Conservation (phyloP, 2,888 invertebrate genomes). For the Ophioninae sp. region DNA sequence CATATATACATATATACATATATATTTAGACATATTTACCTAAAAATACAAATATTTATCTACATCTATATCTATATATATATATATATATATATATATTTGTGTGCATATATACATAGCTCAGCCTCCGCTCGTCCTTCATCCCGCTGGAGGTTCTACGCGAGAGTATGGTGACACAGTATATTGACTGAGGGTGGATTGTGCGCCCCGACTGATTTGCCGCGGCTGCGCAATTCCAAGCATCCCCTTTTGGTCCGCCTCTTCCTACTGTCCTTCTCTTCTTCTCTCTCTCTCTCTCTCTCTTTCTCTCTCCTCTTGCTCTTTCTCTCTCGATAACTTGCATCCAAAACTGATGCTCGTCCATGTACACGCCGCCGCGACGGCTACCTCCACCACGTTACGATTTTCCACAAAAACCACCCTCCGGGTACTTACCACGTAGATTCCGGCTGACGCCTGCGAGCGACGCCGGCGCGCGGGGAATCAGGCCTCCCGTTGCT, state of each 20-base stretch:
- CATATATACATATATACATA: not conserved
- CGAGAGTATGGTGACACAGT: slow-evolving; percentile 72
- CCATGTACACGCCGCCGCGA: slow-evolving; percentile 43
- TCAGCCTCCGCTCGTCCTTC: slow-evolving; percentile 37
- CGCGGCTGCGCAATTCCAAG: slow-evolving; percentile 82
- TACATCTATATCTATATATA: too few species aligned
- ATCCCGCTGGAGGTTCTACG: slow-evolving; percentile 31
- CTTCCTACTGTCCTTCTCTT: not conserved
- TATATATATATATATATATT: slow-evolving; percentile 11
- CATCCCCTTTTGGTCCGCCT: not conserved
- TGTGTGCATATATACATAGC: slow-evolving; percentile 7
- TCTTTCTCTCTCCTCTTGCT: not conserved
- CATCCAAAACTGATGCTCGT: slow-evolving; percentile 19
- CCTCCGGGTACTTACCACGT: slow-evolving; percentile 69
- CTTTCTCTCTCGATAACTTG: not conserved
- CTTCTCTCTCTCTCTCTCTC: not conserved
- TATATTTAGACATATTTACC: not conserved
- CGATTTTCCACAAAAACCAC: slow-evolving; percentile 51
- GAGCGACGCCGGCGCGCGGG: slow-evolving; percentile 71
- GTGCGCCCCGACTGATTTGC: slow-evolving; percentile 81
- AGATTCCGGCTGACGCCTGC: slow-evolving; percentile 71
- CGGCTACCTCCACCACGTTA: slow-evolving; percentile 47
- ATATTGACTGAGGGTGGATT: slow-evolving; percentile 79
- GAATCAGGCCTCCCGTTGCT: slow-evolving; percentile 30
- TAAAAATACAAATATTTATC: too few species aligned